phyloP scores from a whole-genome alignment of 2,797 vertebrate species.

The Myiothlypis chrysogaster region DNA sequence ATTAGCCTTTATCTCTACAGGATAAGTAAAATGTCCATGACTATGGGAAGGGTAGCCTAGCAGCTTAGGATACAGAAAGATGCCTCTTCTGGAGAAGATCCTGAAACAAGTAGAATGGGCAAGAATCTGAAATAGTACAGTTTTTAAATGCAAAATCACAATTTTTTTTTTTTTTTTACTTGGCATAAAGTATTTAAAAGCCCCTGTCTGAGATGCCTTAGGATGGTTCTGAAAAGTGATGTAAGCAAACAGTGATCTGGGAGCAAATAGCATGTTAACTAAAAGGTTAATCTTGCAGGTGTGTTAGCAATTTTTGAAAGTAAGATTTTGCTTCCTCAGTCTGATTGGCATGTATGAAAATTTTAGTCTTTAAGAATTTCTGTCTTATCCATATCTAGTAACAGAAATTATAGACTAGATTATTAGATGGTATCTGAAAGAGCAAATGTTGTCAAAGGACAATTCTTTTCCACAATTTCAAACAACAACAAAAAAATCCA shows the following conservation, averaged over 20 bases:
- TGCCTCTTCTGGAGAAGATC: not conserved
- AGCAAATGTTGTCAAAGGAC: not conserved
- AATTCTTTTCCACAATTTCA: not conserved
- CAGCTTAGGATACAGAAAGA: not conserved
- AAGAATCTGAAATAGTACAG: fast-evolving
- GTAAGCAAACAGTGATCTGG: not conserved
- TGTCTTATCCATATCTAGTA: not conserved
- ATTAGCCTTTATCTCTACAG: not conserved
- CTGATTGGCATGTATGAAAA: not conserved
- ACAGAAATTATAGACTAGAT: not conserved
- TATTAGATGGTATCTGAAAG: not conserved
- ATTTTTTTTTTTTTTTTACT: not conserved
- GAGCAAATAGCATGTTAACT: not conserved
- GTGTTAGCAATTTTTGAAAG: not conserved
- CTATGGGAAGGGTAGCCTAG: not conserved
- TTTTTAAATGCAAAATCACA: not conserved
- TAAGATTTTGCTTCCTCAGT: not conserved
- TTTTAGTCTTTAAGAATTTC: not conserved
- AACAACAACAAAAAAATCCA: not conserved
- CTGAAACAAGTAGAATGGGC: not conserved
- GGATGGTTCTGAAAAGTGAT: not conserved
- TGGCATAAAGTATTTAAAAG: not conserved
- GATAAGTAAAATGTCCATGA: not conserved
- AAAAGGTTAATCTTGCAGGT: not conserved
- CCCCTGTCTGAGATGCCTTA: not conserved